These are phyloP conservation scores for Octonoba sinensis DNA, from an alignment of 2,888 invertebrate species.

Conservation along the genomic window DNA sequence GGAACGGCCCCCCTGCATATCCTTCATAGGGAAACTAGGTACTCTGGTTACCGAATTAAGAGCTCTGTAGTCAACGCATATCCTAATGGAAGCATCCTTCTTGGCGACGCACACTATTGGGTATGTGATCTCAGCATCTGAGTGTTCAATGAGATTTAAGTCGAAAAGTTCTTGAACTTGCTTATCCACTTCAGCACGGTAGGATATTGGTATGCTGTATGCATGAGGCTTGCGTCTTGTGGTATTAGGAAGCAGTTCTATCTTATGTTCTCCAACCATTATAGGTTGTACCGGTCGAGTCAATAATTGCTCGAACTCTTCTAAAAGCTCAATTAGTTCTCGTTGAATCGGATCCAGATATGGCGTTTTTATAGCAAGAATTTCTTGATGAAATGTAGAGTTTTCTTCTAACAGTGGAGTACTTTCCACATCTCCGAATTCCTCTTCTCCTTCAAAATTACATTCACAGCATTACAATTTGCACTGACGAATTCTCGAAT, in stretches of 20 bases:
- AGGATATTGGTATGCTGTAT: not conserved
- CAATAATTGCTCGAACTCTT: not conserved
- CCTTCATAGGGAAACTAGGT: constrained; percentile 2
- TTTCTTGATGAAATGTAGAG: too few species aligned
- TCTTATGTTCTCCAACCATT: not conserved
- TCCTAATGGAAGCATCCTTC: too few species aligned
- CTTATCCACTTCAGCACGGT: not conserved
- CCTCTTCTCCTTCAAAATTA: not conserved
- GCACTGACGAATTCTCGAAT: too few species aligned
- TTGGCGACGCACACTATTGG: too few species aligned
- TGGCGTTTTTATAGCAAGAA: not conserved
- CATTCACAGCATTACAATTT: not conserved
- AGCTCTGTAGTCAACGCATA: constrained; percentile 9
- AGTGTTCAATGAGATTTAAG: not conserved
- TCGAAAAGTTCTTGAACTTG: constrained; percentile 4
- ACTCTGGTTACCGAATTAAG: constrained; percentile 13
- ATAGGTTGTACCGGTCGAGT: not conserved
- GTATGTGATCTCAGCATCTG: too few species aligned
- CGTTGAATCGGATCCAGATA: not conserved
- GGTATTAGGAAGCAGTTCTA: not conserved
- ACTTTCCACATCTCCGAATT: not conserved
- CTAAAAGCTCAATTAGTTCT: not conserved
- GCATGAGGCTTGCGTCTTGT: not conserved
- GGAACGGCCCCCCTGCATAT: too few species aligned
- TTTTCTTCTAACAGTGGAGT: not conserved